These are phyloP conservation scores for Chionoecetes opilio DNA, from an alignment of 1,140 invertebrate genomes.

Conservation along the genomic window DNA sequence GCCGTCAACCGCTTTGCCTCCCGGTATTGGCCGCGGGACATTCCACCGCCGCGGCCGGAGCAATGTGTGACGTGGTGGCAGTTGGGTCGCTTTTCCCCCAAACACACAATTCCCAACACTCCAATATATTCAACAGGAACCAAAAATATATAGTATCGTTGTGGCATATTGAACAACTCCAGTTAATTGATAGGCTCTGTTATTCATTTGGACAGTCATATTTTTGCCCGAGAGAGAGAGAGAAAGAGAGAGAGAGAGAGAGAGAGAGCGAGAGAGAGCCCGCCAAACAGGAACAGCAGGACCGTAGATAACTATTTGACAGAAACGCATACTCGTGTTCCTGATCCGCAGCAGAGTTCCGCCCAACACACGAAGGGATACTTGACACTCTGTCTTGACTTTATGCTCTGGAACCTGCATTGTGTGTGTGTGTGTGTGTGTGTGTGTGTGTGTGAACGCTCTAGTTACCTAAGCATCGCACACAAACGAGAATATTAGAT, in stretches of 20 bases:
- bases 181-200: background rate
- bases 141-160: background rate
- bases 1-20: background rate
- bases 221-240: no score
- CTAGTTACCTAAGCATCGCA: no score
- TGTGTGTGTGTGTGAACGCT: background rate
- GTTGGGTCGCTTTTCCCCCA: background rate
- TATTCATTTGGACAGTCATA: slow-evolving; percentile 10
- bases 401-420: background rate
- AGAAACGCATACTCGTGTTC: no score
- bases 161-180: slow-evolving; percentile 19
- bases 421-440: background rate
- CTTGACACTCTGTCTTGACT: no score
- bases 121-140: background rate
- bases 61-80: background rate
- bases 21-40: background rate
- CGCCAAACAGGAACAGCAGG: background rate
- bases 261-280: no score
- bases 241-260: no score
- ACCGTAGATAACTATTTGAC: background rate
- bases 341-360: background rate
- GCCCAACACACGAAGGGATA: background rate
- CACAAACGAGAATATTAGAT: no score
- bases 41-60: no score
- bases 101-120: slow-evolving; percentile 16